phyloP scores from a whole-genome alignment of 2,888 invertebrate species.

The Aphodius sticticus region DNA sequence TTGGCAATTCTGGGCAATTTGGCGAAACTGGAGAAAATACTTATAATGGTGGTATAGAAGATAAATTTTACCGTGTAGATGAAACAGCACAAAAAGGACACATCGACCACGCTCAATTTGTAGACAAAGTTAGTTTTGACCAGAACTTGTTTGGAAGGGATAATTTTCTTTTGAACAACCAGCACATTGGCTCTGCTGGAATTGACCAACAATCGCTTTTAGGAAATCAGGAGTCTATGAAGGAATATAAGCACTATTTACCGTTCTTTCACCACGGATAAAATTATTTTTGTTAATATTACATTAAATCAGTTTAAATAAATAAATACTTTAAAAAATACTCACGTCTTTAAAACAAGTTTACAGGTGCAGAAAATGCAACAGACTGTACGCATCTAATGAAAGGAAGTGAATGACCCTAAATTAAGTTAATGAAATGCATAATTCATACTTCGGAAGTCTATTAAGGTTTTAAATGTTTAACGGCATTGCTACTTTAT shows the following conservation, averaged over 20 bases:
- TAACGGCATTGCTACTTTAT: too few species aligned
- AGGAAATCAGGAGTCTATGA: constrained; percentile 64
- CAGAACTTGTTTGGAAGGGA: constrained; percentile 58
- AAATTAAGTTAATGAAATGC: too few species aligned
- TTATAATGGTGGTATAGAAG: constrained; percentile 65
- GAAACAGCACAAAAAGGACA: constrained; percentile 65
- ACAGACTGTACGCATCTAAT: too few species aligned
- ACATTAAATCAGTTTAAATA: neutral
- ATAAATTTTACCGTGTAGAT: constrained; percentile 63
- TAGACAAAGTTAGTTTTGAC: neutral
- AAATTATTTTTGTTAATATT: neutral
- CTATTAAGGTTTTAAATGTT: too few species aligned
- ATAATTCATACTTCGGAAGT: too few species aligned
- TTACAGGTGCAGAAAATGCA: too few species aligned
- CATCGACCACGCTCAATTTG: constrained; percentile 57
- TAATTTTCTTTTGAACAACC: constrained; percentile 38
- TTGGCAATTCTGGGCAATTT: constrained; percentile 63
- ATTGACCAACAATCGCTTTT: constrained; percentile 64
- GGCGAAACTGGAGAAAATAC: constrained; percentile 64
- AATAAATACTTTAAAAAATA: neutral
- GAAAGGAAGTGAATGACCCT: too few species aligned
- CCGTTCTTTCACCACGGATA: constrained; percentile 15
- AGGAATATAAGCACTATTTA: constrained; percentile 44
- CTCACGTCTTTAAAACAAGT: neutral
- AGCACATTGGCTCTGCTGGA: constrained; percentile 64